Evolutionary conservation across 2,113 vertebrate genomes (phyloP).

Genomic region (Paralichthys olivaceus): DNA sequence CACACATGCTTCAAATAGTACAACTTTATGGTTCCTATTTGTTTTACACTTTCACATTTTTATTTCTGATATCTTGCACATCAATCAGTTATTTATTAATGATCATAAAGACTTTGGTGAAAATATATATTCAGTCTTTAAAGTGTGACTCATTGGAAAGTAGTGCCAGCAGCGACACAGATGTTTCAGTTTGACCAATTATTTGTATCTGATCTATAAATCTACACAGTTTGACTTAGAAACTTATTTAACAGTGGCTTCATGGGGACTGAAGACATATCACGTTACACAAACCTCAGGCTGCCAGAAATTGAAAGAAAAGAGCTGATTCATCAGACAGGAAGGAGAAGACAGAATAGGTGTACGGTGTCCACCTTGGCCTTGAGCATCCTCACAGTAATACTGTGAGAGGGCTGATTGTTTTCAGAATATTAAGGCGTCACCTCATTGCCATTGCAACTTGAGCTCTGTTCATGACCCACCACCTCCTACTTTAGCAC

Average conservation of each 20-base stretch:
- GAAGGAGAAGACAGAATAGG: not conserved
- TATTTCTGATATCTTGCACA: too few species aligned
- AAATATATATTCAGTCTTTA: too few species aligned
- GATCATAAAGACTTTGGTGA: not conserved
- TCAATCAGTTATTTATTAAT: not conserved
- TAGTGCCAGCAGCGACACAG: too few species aligned
- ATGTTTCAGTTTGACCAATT: too few species aligned
- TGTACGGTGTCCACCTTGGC: conserved; percentile 3
- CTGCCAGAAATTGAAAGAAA: conserved; percentile 6
- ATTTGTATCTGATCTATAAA: too few species aligned
- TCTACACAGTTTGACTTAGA: not conserved
- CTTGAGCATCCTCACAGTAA: not conserved
- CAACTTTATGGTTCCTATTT: too few species aligned
- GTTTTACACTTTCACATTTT: too few species aligned
- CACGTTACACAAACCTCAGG: conserved; percentile 2
- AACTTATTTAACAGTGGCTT: not conserved
- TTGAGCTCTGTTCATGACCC: not conserved
- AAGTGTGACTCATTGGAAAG: too few species aligned
- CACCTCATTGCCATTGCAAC: not conserved
- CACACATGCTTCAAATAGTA: not conserved
- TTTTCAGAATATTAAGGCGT: not conserved
- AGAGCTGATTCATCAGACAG: not conserved
- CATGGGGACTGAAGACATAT: not conserved
- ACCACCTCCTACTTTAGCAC: too few species aligned
- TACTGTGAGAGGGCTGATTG: not conserved